These are phyloP conservation scores for Baccha elongata DNA, from an alignment of 2,888 invertebrate genomes.

Conservation along the genomic window DNA sequence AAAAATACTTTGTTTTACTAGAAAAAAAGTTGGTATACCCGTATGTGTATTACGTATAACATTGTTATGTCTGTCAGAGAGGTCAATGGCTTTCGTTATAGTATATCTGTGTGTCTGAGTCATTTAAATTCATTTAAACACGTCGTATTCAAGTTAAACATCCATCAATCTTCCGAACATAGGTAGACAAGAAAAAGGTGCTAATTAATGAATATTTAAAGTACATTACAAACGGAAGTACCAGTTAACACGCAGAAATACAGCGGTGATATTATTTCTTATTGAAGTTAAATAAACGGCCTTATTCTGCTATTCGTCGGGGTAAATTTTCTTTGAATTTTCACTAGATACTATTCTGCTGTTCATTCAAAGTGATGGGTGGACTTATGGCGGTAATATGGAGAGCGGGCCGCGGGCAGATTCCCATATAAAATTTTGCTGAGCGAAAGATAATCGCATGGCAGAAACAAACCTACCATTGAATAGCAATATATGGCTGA, in stretches of 20 bases:
- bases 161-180: constrained; percentile 32
- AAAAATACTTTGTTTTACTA: constrained; percentile 15
- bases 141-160: constrained; percentile 14
- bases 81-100: constrained; percentile 39
- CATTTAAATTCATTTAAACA: constrained; percentile 37
- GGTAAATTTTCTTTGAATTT: too few relatives aligned
- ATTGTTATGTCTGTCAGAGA: not conserved
- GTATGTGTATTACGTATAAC: constrained; percentile 3
- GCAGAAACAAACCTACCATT: too few relatives aligned
- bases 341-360: too few relatives aligned
- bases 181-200: constrained; percentile 30
- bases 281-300: too few relatives aligned
- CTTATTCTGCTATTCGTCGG: too few relatives aligned
- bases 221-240: constrained; percentile 29
- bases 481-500: too few relatives aligned
- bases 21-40: constrained; percentile 7
- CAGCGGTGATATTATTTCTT: too few relatives aligned
- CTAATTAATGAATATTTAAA: constrained; percentile 40
- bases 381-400: too few relatives aligned
- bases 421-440: too few relatives aligned
- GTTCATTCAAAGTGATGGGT: too few relatives aligned
- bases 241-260: not conserved
- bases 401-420: too few relatives aligned
- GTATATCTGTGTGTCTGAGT: not conserved
- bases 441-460: too few relatives aligned